Evolutionary conservation across 2,113 vertebrate species (phyloP), one percentile per base, ranked within the genome.

Genomic region (Ploceus nigricollis): DNA sequence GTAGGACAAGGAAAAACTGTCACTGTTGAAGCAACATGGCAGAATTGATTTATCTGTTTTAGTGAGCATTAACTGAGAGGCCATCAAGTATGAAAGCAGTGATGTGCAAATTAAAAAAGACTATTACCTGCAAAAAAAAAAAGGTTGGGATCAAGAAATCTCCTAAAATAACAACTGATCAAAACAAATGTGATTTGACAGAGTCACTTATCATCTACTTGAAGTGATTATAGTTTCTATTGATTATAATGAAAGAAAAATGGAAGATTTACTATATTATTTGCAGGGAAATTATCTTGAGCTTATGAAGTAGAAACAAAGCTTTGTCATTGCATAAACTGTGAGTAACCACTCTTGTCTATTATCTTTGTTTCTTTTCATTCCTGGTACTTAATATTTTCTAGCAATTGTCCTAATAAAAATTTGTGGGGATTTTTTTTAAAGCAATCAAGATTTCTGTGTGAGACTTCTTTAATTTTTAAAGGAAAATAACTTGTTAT

Each of bases 171-270:
- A n/a, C n/a, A 89, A 15, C 87, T 89, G 82, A 94, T 96, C 60
- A 93, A 95, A 95, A 82, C 57, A 95, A 93, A 94, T 93, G 45
- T 78, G 87, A 92, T 93, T 89, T 96, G 89, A 83, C 91, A 95
- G 86, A 63, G 35, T 84, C 63, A 71, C 79, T 87, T 93, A 94
- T 89, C 72, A 75, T 57, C 42, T 88, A 76, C 81, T 88, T 94
- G 70, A 96, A 92, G 19, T 87, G 39, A 85, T 70, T 93, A 76
- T 79, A 42, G 57, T 66, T 78, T 57, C 16, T 93, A 61, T 84
- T 93, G 84, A 88, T 94, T 91, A 61, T 75, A 93, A 76, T 77
- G 82, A 92, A 94, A 82, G 50, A 44, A 87, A 93, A 94, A 88
- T 79, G 15, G 50, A 91, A 77, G 51, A 87, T 79, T 86, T 90